Percentiles rank a stretch among this genome's conserved stretches.
These are phyloP conservation scores for Anarhynchus alexandrinus DNA, from an alignment of 2,113 vertebrate species.

Conservation along the genomic window DNA sequence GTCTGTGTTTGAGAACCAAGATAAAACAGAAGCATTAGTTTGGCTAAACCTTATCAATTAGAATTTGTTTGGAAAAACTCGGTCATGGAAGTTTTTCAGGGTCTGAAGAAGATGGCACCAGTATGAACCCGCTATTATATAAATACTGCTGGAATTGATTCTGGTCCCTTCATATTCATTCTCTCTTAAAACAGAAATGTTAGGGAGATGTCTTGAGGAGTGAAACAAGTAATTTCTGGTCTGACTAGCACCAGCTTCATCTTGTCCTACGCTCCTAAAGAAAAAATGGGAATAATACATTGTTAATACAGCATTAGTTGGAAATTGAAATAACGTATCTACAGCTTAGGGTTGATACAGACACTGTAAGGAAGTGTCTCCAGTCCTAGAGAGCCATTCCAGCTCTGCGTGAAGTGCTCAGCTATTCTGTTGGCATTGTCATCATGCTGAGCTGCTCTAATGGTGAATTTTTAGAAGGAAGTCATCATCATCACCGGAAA, in stretches of 20 bases:
- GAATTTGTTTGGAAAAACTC: background rate
- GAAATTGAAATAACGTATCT: background rate
- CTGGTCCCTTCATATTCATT: background rate
- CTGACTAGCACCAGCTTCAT: background rate
- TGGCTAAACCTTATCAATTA: background rate
- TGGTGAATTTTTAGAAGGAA: background rate
- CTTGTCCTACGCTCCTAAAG: background rate
- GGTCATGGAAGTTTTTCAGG: background rate
- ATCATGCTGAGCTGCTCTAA: background rate
- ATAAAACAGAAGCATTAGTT: background rate
- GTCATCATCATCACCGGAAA: background rate
- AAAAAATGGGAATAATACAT: background rate
- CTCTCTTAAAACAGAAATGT: background rate
- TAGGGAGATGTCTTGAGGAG: background rate
- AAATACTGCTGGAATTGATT: background rate
- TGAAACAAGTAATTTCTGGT: background rate
- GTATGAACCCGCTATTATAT: background rate
- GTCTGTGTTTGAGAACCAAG: background rate
- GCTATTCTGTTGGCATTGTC: background rate
- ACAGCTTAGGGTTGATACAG: background rate
- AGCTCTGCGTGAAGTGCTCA: background rate
- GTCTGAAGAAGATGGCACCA: background rate
- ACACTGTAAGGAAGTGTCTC: background rate
- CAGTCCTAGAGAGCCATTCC: background rate
- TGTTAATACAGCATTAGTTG: background rate